phyloP scores from a whole-genome alignment of 2,797 vertebrate species.

The Microcaecilia unicolor region DNA sequence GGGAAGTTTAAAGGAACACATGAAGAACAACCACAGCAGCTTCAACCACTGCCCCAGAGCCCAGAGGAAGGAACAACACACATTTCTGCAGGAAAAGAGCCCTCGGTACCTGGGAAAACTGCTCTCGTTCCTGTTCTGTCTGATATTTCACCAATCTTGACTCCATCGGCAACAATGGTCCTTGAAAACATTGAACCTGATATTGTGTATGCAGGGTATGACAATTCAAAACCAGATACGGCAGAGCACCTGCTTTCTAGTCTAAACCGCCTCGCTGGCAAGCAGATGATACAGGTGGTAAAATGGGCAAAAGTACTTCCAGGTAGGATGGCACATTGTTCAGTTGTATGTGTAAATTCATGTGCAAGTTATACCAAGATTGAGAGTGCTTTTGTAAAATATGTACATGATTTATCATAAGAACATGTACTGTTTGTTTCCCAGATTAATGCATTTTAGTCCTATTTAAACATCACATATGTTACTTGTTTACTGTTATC shows the following conservation, averaged over 20 bases:
- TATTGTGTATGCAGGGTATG: slow-evolving; percentile 85
- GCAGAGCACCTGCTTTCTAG: slow-evolving; percentile 90
- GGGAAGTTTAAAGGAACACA: slow-evolving; percentile 89
- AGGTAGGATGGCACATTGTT: too few relatives aligned
- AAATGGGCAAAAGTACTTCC: slow-evolving; percentile 99
- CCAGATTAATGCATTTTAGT: too few relatives aligned
- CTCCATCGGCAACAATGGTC: slow-evolving; percentile 76
- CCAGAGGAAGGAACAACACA: slow-evolving; percentile 77
- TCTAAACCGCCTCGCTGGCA: slow-evolving; percentile 90
- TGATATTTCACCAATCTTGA: slow-evolving; percentile 67
- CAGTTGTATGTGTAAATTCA: too few relatives aligned
- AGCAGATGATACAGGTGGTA: slow-evolving; percentile 97
- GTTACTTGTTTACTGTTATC: too few relatives aligned
- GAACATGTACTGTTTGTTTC: too few relatives aligned
- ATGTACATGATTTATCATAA: too few relatives aligned
- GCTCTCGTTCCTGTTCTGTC: slow-evolving; percentile 81
- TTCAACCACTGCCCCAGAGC: slow-evolving; percentile 55
- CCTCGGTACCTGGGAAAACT: slow-evolving; percentile 52
- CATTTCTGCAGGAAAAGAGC: slow-evolving; percentile 76
- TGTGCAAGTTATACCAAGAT: too few relatives aligned
- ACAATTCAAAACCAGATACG: slow-evolving; percentile 83
- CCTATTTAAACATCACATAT: too few relatives aligned
- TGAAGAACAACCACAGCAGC: slow-evolving; percentile 58
- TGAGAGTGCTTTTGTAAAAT: too few relatives aligned
- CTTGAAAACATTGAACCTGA: slow-evolving; percentile 93